Conservation (phyloP, 1,140 invertebrate genomes). For the Brachionus koreanus region DNA sequence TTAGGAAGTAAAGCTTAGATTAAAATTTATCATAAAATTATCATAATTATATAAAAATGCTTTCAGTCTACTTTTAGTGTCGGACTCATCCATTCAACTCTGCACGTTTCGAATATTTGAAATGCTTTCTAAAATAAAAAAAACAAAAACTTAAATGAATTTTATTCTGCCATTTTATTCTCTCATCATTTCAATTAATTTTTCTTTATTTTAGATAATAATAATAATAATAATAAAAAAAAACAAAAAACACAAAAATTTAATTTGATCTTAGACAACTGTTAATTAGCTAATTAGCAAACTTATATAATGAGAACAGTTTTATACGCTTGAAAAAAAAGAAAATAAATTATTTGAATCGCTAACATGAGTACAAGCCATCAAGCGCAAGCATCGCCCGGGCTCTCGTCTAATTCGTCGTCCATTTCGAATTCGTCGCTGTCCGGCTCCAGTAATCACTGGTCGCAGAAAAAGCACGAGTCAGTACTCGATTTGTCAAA, state of each 20-base stretch:
- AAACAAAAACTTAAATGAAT: not conserved
- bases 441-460: not conserved
- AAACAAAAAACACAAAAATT: not conserved
- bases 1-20: not conserved
- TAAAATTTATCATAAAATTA: not conserved
- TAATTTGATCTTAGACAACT: not conserved
- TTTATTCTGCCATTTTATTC: slow-evolving; percentile 26
- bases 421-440: not conserved
- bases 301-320: not conserved
- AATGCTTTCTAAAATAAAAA: not conserved
- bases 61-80: not conserved
- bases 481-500: not conserved
- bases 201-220: not conserved
- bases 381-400: not conserved
- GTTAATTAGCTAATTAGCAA: slow-evolving; percentile 35
- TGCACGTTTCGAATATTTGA: not conserved
- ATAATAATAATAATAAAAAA: not conserved
- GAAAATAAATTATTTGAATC: not conserved
- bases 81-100: not conserved
- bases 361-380: not conserved
- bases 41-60: not conserved
- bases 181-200: not conserved
- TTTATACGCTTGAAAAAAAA: not conserved
- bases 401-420: slow-evolving; percentile 4
- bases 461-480: slow-evolving; percentile 32